Percentiles rank a stretch among this genome's conserved stretches.
phyloP scores from a whole-genome alignment of 1,140 invertebrate species.

The Melitaea cinxia region DNA sequence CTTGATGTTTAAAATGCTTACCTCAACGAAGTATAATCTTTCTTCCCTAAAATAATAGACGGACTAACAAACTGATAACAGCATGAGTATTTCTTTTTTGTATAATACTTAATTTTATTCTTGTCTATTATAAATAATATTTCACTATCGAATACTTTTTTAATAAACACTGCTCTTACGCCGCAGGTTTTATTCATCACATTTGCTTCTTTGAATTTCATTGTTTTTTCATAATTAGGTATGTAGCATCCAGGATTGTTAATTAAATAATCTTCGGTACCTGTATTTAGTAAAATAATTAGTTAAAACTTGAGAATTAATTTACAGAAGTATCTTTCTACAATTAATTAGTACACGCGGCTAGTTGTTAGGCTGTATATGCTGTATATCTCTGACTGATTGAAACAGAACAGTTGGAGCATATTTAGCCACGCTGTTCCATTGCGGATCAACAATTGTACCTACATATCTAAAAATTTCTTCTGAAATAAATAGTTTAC shows the following conservation, averaged over 20 bases:
- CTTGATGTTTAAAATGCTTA: conserved; percentile 18
- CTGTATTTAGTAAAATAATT: conserved; percentile 11
- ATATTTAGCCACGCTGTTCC: no score
- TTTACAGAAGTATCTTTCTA: neutral
- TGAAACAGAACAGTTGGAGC: neutral
- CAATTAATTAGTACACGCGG: no score
- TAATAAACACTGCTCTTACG: conserved; percentile 45
- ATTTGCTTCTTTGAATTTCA: conserved; percentile 43
- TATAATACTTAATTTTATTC: conserved; percentile 41
- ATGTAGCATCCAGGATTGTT: conserved; percentile 67
- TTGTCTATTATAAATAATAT: conserved; percentile 48
- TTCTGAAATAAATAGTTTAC: no score
- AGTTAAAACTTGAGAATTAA: neutral
- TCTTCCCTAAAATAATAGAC: conserved; percentile 24
- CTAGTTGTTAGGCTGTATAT: no score
- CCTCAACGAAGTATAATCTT: conserved; percentile 43
- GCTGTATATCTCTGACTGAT: no score
- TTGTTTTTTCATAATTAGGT: conserved; percentile 58
- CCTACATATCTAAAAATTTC: no score
- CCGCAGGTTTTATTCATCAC: conserved; percentile 40
- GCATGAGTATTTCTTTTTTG: conserved; percentile 39
- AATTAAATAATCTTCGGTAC: conserved; percentile 49
- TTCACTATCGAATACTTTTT: conserved; percentile 40
- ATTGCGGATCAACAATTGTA: no score
- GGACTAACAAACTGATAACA: conserved; percentile 49